These are phyloP conservation scores for Thalassoma bifasciatum DNA, from an alignment of 2,113 vertebrate species.

Conservation along the genomic window DNA sequence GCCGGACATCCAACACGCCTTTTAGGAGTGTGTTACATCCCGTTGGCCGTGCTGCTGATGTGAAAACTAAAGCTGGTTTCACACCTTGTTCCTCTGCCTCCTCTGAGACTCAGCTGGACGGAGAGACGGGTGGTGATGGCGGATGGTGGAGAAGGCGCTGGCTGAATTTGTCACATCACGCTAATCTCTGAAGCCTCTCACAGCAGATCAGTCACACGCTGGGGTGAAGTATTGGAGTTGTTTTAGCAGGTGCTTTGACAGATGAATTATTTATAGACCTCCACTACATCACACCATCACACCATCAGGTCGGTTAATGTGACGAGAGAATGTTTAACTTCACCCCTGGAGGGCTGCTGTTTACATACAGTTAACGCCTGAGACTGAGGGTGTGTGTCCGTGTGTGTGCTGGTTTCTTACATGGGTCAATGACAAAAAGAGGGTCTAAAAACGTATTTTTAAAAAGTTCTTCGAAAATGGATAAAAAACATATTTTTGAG, in stretches of 20 bases:
- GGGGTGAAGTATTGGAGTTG: slow-evolving; percentile 17
- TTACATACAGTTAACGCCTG: slow-evolving; percentile 1
- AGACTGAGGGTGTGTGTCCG: neutral
- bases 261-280: slow-evolving; percentile 38
- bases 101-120: slow-evolving; percentile 35
- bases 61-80: slow-evolving; percentile 67
- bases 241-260: slow-evolving; percentile 54
- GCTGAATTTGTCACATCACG: slow-evolving; percentile 49
- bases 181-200: slow-evolving; percentile 57
- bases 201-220: slow-evolving; percentile 36
- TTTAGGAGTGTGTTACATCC: slow-evolving; percentile 13
- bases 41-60: slow-evolving; percentile 18
- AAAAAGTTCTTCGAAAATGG: no score
- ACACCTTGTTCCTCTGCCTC: slow-evolving; percentile 63
- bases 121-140: slow-evolving; percentile 17
- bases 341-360: neutral
- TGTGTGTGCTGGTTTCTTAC: neutral
- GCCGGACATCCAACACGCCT: slow-evolving; percentile 18
- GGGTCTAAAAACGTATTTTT: no score
- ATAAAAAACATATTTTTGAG: no score
- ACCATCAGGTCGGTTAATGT: slow-evolving; percentile 33
- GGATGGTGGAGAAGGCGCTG: slow-evolving; percentile 23
- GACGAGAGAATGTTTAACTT: slow-evolving; percentile 21
- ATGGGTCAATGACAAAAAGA: no score
- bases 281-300: slow-evolving; percentile 32